Evolutionary conservation across 2,888 invertebrate genomes (phyloP).

Genomic region (Meloe dianella): DNA sequence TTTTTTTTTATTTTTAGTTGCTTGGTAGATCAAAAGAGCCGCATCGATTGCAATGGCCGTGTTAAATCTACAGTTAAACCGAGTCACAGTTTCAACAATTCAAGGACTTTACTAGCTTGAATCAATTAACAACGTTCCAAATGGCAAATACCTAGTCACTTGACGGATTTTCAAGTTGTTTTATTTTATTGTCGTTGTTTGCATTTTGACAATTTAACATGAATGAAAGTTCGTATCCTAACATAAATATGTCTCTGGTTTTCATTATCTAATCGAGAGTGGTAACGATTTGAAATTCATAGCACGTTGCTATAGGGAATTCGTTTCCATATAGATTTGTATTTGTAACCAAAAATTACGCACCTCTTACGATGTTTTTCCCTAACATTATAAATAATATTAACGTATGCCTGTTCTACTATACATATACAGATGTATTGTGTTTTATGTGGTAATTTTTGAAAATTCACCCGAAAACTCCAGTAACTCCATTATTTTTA

Average conservation of each 20-base stretch:
- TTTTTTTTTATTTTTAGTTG: background rate
- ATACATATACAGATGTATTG: background rate
- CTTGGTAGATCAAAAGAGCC: slow-evolving; percentile 1
- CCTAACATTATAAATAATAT: slow-evolving; percentile 4
- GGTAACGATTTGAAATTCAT: slow-evolving; percentile 14
- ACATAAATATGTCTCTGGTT: background rate
- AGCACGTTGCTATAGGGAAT: slow-evolving; percentile 11
- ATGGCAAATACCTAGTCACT: background rate
- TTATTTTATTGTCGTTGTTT: background rate
- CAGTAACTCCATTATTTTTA: slow-evolving; percentile 1
- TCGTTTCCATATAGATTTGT: slow-evolving; percentile 14
- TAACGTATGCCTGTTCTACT: background rate
- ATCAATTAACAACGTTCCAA: background rate
- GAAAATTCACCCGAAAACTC: background rate
- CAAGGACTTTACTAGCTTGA: background rate
- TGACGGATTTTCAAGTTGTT: background rate
- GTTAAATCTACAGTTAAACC: background rate
- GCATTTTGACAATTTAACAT: background rate
- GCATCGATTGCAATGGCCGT: background rate
- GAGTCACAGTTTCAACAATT: slow-evolving; percentile 2
- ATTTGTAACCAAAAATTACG: slow-evolving; percentile 2
- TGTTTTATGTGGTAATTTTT: background rate
- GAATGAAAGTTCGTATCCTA: background rate
- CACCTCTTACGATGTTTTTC: background rate
- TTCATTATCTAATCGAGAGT: slow-evolving; percentile 15